These are phyloP conservation scores for Planococcus citri DNA, from an alignment of 1,140 invertebrate genomes.

Conservation along the genomic window DNA sequence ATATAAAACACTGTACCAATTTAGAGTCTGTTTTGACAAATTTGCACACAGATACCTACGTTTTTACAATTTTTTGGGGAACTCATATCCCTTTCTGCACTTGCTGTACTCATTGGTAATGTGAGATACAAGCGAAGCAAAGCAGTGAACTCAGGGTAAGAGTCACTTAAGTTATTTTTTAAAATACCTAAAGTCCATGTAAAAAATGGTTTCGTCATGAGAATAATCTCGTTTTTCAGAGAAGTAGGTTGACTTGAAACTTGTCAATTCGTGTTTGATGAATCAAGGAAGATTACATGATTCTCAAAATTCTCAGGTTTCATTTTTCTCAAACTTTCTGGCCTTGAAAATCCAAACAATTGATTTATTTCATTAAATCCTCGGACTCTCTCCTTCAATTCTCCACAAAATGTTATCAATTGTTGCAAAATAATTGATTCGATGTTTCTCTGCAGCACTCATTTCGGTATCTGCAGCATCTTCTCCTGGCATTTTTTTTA, in stretches of 20 bases:
- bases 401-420: conserved; percentile 10
- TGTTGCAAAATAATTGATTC: conserved; percentile 15
- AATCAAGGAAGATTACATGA: not conserved
- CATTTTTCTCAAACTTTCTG: conserved; percentile 7
- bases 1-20: not conserved
- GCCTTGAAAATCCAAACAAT: conserved; percentile 11
- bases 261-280: not conserved
- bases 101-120: not conserved
- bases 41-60: not conserved
- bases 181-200: not conserved
- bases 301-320: not conserved
- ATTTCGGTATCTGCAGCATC: not conserved
- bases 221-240: not conserved
- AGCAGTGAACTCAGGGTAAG: not conserved
- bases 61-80: not conserved
- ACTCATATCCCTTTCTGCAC: conserved; percentile 4
- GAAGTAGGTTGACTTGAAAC: conserved; percentile 1
- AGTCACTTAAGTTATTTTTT: not conserved
- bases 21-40: not conserved
- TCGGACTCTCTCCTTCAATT: not conserved
- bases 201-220: not conserved
- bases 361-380: conserved; percentile 8
- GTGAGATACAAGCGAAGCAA: not conserved
- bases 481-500: too few species aligned
- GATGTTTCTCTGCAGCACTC: not conserved